Evolutionary conservation across 2,888 invertebrate species (phyloP).

Genomic region (Melinaea marsaeus): DNA sequence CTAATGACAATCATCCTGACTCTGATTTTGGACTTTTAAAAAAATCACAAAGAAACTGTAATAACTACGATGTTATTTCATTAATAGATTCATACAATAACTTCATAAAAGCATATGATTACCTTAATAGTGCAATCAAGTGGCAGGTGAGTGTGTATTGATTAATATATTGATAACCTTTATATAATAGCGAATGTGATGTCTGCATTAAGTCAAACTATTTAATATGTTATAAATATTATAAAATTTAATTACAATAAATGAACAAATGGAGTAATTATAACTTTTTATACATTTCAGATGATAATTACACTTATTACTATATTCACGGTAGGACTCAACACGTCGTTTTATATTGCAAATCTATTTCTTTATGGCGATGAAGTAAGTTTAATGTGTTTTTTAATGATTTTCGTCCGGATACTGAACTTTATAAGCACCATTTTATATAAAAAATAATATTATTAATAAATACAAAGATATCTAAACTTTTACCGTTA

Average conservation of each 20-base stretch:
- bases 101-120: conserved; percentile 30
- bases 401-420: neutral
- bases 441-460: neutral
- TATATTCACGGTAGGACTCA: neutral
- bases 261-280: too few species aligned
- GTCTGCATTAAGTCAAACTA: neutral
- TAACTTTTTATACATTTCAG: neutral
- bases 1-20: neutral
- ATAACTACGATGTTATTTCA: conserved; percentile 19
- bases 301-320: neutral
- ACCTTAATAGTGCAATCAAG: conserved; percentile 30
- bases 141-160: conserved; percentile 32
- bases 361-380: neutral
- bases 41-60: conserved; percentile 6
- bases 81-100: conserved; percentile 30
- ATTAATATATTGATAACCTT: neutral
- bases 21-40: neutral
- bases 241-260: too few species aligned
- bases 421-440: neutral
- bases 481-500: too few species aligned
- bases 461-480: neutral
- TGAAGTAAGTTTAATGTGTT: neutral
- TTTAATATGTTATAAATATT: neutral
- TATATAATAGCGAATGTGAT: neutral
- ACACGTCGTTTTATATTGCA: neutral